A percentile compares a stretch with the other conserved stretches of the same genome.
Conservation (phyloP, 2,888 invertebrate genomes). For the Acleris sparsana region DNA sequence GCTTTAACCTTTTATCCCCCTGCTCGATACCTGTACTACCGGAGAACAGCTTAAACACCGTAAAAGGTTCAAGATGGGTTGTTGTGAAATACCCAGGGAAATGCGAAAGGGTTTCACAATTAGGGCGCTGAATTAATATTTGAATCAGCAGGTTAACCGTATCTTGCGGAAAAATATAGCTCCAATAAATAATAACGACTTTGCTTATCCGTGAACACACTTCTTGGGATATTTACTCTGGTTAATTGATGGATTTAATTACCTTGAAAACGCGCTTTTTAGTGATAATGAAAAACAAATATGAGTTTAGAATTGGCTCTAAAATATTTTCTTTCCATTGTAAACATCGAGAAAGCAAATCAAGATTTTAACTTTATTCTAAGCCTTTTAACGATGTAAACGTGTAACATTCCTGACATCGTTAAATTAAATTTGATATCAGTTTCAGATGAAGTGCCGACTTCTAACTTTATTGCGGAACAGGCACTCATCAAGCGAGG, state of each 20-base stretch:
- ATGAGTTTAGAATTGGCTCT: no score
- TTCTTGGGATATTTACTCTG: no score
- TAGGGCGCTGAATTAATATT: conserved; percentile 25
- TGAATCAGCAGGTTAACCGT: conserved; percentile 24
- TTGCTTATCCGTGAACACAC: no score
- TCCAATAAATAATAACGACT: background rate
- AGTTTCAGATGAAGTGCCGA: conserved; percentile 15
- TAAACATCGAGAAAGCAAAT: no score
- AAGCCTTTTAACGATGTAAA: no score
- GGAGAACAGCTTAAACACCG: conserved; percentile 13
- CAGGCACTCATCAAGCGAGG: conserved; percentile 6
- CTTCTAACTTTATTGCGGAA: conserved; percentile 13
- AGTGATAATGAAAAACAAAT: no score
- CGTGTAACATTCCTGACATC: no score
- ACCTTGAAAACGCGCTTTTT: no score
- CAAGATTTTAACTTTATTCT: no score
- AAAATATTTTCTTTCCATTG: no score
- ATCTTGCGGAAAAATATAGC: background rate
- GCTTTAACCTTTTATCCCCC: background rate
- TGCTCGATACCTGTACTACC: conserved; percentile 3
- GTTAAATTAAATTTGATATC: background rate
- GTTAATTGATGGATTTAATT: no score
- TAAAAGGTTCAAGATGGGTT: conserved; percentile 17
- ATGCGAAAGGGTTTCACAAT: conserved; percentile 22
- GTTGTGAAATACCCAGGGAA: conserved; percentile 11